phyloP scores from a whole-genome alignment of 2,888 invertebrate species.

The Metalampra italica region DNA sequence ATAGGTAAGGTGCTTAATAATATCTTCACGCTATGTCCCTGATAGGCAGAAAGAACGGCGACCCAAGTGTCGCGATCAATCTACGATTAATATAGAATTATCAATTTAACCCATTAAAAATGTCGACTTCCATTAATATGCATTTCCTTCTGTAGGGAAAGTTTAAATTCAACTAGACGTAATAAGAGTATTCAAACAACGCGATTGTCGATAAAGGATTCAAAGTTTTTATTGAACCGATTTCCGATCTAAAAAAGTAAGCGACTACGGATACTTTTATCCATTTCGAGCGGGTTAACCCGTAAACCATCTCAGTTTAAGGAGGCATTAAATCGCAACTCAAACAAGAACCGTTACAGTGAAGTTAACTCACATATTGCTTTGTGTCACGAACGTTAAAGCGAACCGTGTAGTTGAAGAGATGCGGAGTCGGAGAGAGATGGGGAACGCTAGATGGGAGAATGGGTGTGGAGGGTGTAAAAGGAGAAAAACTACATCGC shows the following conservation, averaged over 20 bases:
- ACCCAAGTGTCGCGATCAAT: no score
- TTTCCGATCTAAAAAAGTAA: conserved; percentile 63
- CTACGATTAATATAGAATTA: no score
- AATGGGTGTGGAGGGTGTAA: conserved; percentile 73
- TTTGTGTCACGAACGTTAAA: conserved; percentile 77
- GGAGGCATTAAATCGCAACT: conserved; percentile 79
- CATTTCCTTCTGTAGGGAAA: not conserved
- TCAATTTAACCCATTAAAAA: no score
- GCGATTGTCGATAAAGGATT: conserved; percentile 54
- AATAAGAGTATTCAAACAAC: conserved; percentile 41
- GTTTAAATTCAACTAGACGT: conserved; percentile 26
- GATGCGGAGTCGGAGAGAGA: conserved; percentile 59
- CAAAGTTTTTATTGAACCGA: conserved; percentile 65
- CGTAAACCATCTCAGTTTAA: conserved; percentile 78
- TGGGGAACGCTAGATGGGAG: conserved; percentile 56
- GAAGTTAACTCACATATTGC: conserved; percentile 79
- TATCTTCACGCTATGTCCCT: no score
- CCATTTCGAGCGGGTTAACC: conserved; percentile 73
- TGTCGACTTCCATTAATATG: not conserved
- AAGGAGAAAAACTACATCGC: conserved; percentile 78
- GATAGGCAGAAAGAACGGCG: no score
- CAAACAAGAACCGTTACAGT: conserved; percentile 77
- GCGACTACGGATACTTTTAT: conserved; percentile 68
- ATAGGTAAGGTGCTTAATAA: no score
- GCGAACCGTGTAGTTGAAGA: conserved; percentile 59